These are phyloP conservation scores for Thermophis baileyi DNA, from an alignment of 2,113 vertebrate genomes.

Conservation along the genomic window DNA sequence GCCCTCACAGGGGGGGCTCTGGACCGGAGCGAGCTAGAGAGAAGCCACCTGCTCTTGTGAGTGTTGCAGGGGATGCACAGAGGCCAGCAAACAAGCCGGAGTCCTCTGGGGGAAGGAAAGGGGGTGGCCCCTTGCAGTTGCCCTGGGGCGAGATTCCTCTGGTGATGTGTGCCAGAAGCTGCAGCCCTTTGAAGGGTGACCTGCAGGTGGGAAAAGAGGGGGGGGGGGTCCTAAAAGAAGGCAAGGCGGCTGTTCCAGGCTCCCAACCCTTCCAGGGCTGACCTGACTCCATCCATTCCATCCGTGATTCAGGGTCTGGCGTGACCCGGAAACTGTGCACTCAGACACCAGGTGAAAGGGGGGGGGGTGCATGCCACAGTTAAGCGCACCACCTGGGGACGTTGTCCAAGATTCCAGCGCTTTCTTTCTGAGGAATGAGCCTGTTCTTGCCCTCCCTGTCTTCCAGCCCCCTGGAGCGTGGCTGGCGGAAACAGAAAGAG, in stretches of 20 bases:
- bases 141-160: background rate
- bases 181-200: background rate
- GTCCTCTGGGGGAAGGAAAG: background rate
- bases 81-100: background rate
- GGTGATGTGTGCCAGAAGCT: background rate
- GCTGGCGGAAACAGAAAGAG: conserved; percentile 95
- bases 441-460: background rate
- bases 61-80: conserved; percentile 43
- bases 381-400: fast-evolving
- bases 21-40: conserved; percentile 89
- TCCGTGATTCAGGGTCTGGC: background rate
- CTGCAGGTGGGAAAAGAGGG: background rate
- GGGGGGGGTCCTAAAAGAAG: background rate
- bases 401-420: background rate
- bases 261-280: background rate
- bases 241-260: background rate
- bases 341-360: background rate
- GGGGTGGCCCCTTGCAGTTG: background rate
- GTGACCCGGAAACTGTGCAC: background rate
- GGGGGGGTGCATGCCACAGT: background rate
- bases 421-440: background rate
- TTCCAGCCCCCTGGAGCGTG: conserved; percentile 88
- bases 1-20: conserved; percentile 91
- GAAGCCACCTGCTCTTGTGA: conserved; percentile 94
- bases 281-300: background rate